These are phyloP conservation scores for Heliconius aoede DNA, from an alignment of 2,888 invertebrate genomes.

Conservation along the genomic window DNA sequence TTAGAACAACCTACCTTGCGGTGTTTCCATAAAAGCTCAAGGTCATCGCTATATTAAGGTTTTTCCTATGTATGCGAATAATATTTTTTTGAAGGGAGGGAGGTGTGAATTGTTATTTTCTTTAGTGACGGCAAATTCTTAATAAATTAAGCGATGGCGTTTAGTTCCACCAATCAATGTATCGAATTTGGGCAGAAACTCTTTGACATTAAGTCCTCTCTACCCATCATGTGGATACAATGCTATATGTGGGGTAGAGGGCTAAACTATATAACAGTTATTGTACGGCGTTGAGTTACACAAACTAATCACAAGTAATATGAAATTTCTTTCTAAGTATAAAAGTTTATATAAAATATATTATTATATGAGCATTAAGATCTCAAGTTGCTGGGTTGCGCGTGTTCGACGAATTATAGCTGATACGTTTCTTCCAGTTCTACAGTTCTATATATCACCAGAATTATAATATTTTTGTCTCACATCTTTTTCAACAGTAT, in stretches of 20 bases:
- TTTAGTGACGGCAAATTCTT: no score
- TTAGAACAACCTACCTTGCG: constrained; percentile 19
- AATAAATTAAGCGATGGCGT: neutral
- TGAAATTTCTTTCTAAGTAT: neutral
- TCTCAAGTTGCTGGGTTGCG: neutral
- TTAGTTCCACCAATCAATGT: neutral
- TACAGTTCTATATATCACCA: neutral
- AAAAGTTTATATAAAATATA: neutral
- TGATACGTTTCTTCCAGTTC: neutral
- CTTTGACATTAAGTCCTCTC: no score
- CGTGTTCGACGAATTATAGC: neutral
- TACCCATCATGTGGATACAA: no score
- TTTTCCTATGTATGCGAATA: neutral
- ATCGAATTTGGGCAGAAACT: no score
- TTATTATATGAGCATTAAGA: neutral
- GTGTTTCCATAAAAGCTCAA: constrained; percentile 24
- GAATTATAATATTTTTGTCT: neutral
- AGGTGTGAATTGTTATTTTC: neutral
- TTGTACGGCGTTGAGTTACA: no score
- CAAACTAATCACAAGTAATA: neutral
- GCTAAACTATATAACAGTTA: no score
- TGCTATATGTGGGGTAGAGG: no score
- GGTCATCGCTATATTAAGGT: constrained; percentile 12
- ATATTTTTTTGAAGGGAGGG: neutral
- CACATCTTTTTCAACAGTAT: neutral